These are phyloP conservation scores for Lagodon rhomboides DNA, from an alignment of 2,797 vertebrate species.

Conservation along the genomic window DNA sequence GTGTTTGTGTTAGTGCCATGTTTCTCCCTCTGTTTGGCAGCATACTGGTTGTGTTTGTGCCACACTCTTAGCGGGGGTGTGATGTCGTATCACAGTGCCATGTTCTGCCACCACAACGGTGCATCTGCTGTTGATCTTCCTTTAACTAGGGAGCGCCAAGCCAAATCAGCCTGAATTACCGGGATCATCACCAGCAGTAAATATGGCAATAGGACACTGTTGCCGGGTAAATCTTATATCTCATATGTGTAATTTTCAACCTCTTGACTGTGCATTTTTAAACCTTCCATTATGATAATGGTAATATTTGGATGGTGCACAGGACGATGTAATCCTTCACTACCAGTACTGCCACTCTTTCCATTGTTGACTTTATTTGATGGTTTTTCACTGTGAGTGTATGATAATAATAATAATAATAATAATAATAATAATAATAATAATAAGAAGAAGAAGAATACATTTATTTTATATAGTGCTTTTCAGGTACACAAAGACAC, in stretches of 20 bases:
- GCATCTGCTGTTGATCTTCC: slow-evolving; percentile 77
- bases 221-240: slow-evolving; percentile 4
- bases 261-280: background rate
- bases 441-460: too few relatives aligned
- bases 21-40: slow-evolving; percentile 69
- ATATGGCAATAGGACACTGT: slow-evolving; percentile 22
- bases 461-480: too few relatives aligned
- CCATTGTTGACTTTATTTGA: background rate
- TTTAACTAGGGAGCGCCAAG: slow-evolving; percentile 37
- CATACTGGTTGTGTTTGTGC: slow-evolving; percentile 75
- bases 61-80: slow-evolving; percentile 82
- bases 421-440: too few relatives aligned
- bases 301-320: slow-evolving; percentile 4
- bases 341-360: background rate
- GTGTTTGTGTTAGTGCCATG: slow-evolving; percentile 64
- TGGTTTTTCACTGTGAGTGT: background rate
- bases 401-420: too few relatives aligned
- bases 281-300: slow-evolving; percentile 20
- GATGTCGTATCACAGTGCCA: slow-evolving; percentile 80
- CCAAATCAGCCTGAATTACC: slow-evolving; percentile 58
- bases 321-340: background rate
- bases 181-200: slow-evolving; percentile 27
- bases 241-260: background rate
- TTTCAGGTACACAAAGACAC: too few relatives aligned
- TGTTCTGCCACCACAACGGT: slow-evolving; percentile 63